Conservation (phyloP, 30 jellyfish, hydroid and myxozoan species). For the Aurelia sp. region DNA sequence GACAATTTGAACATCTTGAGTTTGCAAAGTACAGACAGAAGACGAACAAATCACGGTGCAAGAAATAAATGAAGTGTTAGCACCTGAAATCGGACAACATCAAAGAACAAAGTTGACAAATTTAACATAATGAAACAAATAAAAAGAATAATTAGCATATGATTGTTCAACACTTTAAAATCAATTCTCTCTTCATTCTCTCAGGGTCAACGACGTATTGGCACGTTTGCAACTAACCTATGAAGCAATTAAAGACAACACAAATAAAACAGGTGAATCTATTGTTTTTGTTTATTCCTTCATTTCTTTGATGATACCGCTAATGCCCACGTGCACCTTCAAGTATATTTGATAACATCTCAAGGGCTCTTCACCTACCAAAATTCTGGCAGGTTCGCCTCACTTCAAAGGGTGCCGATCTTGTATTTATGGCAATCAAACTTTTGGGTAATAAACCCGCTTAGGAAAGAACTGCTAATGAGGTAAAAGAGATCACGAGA, state of each 20-base stretch:
- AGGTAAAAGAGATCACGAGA: constrained; percentile 6
- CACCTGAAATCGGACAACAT: too few species aligned
- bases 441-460: neutral
- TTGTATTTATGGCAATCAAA: constrained; percentile 14
- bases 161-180: neutral
- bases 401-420: constrained; percentile 53
- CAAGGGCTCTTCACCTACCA: constrained; percentile 46
- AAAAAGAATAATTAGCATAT: neutral
- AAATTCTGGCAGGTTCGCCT: constrained; percentile 32
- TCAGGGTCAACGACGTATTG: too few species aligned
- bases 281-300: constrained; percentile 14
- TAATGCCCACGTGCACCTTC: constrained; percentile 23
- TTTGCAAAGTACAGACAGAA: too few species aligned
- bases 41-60: too few species aligned
- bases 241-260: constrained; percentile 13
- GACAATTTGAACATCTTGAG: too few species aligned
- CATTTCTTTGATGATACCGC: constrained; percentile 49
- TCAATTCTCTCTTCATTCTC: neutral
- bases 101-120: too few species aligned
- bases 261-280: constrained; percentile 38
- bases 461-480: constrained; percentile 1
- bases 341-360: constrained; percentile 29
- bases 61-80: too few species aligned
- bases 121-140: too few species aligned
- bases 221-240: neutral